phyloP scores from a whole-genome alignment of 2,113 vertebrate genomes.

The Heterotilapia buettikoferi region DNA sequence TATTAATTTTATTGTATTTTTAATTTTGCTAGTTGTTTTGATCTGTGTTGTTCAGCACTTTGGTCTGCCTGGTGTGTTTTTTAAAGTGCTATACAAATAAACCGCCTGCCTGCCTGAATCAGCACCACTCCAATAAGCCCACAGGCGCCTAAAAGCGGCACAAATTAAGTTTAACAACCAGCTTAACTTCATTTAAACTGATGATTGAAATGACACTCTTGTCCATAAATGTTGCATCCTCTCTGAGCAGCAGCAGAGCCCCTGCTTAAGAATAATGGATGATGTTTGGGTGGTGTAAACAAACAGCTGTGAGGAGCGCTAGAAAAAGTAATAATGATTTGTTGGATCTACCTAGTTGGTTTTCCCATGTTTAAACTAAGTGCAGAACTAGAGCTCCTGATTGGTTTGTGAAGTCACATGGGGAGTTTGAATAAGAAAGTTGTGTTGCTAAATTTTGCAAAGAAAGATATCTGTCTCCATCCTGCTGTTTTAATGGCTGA shows the following conservation, averaged over 20 bases:
- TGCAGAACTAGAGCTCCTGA: background rate
- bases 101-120: background rate
- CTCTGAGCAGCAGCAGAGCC: background rate
- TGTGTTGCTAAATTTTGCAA: background rate
- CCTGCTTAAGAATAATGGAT: background rate
- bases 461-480: background rate
- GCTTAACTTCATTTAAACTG: background rate
- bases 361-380: background rate
- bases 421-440: background rate
- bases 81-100: background rate
- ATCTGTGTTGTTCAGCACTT: background rate
- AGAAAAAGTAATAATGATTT: background rate
- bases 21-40: background rate
- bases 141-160: background rate
- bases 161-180: background rate
- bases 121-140: background rate
- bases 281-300: background rate
- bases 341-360: background rate
- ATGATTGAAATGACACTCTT: background rate
- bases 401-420: background rate
- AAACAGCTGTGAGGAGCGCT: background rate
- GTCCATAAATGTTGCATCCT: background rate
- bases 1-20: background rate
- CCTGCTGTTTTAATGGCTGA: background rate
- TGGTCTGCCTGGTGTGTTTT: background rate